phyloP scores from a whole-genome alignment of 2,888 invertebrate species.

The Prenolepis imparis region DNA sequence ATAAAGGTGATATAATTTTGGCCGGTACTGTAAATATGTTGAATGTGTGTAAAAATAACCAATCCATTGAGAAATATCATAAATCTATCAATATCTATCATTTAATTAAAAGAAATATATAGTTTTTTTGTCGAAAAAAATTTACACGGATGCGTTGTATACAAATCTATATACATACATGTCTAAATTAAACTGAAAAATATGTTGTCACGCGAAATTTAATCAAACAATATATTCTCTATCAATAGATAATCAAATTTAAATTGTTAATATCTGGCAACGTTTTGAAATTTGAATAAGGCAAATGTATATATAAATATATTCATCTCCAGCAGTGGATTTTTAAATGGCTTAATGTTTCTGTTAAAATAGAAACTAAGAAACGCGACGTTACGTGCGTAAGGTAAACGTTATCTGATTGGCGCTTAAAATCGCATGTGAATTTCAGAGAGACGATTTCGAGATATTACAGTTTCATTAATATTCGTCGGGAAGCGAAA shows the following conservation, averaged over 20 bases:
- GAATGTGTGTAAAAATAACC: neutral
- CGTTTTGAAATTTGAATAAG: slow-evolving; percentile 4
- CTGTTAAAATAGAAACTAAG: slow-evolving; percentile 15
- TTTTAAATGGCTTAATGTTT: slow-evolving; percentile 4
- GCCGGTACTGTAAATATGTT: too few species aligned
- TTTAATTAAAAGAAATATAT: neutral
- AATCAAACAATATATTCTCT: too few species aligned
- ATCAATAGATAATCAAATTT: neutral
- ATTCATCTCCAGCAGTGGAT: neutral
- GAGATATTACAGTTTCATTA: slow-evolving; percentile 43
- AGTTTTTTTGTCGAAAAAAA: neutral
- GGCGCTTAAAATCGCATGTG: slow-evolving; percentile 19
- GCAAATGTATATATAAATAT: neutral
- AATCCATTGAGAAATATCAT: neutral
- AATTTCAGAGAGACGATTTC: slow-evolving; percentile 38
- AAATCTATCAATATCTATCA: neutral
- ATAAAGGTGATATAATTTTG: too few species aligned
- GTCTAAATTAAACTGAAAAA: neutral
- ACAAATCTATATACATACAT: neutral
- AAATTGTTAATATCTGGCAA: neutral
- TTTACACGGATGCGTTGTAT: neutral
- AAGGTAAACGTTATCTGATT: slow-evolving; percentile 30
- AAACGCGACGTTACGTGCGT: slow-evolving; percentile 14
- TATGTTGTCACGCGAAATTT: neutral
- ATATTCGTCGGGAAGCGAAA: slow-evolving; percentile 30